Percentiles rank a stretch among this genome's conserved stretches.
phyloP scores from a whole-genome alignment of 2,888 invertebrate genomes.

The Meghimatium bilineatum region DNA sequence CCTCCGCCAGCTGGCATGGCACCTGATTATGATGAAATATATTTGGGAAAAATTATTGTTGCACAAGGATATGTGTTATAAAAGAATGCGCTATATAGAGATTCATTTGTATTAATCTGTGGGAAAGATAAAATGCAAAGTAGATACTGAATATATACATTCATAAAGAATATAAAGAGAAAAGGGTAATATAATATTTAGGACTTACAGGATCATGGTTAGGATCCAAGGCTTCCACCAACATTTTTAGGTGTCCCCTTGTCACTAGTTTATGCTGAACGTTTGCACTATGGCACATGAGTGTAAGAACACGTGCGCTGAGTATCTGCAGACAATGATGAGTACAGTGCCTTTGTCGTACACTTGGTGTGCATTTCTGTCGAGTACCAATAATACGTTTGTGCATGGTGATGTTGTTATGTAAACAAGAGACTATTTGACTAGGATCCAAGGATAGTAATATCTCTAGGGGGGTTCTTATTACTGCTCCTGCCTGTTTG shows the following conservation, averaged over 20 bases:
- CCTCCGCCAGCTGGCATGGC: no score
- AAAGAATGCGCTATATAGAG: no score
- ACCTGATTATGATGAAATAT: no score
- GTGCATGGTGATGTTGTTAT: conserved; percentile 82
- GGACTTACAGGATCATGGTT: conserved; percentile 80
- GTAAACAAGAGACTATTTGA: conserved; percentile 80
- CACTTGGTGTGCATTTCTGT: conserved; percentile 81
- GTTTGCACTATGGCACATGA: conserved; percentile 80
- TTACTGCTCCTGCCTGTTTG: conserved; percentile 37
- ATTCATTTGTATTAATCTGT: no score
- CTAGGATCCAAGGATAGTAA: conserved; percentile 77
- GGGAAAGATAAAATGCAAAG: no score
- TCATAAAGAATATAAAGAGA: not conserved
- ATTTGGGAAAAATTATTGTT: no score
- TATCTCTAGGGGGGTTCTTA: conserved; percentile 72
- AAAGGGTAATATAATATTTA: not conserved
- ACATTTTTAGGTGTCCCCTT: conserved; percentile 80
- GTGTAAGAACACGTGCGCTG: conserved; percentile 81
- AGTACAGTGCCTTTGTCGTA: conserved; percentile 81
- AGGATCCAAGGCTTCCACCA: conserved; percentile 82
- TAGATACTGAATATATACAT: no score
- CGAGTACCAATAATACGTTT: conserved; percentile 81
- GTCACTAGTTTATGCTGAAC: conserved; percentile 80
- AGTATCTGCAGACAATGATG: conserved; percentile 82
- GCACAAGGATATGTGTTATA: no score